Conservation (phyloP, 2,888 invertebrate species). For the Caenorhabditis angaria region DNA sequence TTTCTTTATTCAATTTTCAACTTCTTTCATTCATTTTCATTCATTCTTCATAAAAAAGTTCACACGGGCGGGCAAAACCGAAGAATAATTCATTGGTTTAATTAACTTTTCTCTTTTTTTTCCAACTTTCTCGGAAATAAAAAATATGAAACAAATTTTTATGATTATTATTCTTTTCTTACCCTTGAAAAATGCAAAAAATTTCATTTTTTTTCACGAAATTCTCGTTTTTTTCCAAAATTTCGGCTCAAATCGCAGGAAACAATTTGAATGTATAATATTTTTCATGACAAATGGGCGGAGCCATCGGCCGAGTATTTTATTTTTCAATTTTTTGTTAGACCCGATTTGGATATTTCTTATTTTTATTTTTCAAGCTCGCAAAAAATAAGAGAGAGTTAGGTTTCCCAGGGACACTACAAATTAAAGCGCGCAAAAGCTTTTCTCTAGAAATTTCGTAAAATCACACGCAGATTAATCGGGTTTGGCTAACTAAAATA, state of each 20-base stretch:
- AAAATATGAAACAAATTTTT: not conserved
- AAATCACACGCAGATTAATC: not conserved
- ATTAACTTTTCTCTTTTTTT: not conserved
- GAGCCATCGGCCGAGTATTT: not conserved
- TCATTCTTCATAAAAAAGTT: slow-evolving; percentile 4
- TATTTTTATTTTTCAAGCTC: not conserved
- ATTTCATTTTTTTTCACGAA: not conserved
- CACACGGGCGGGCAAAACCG: slow-evolving; percentile 4
- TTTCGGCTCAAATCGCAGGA: not conserved
- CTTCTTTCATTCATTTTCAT: not conserved
- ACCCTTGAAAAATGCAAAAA: too few species aligned
- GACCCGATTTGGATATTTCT: not conserved
- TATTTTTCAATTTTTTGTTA: too few species aligned
- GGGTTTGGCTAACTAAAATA: not conserved
- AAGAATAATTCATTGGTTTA: slow-evolving; percentile 2
- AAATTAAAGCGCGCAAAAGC: too few species aligned
- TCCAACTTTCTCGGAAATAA: not conserved
- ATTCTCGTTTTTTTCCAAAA: not conserved
- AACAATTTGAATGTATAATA: slow-evolving; percentile 1
- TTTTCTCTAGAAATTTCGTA: not conserved
- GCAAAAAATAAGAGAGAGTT: too few species aligned
- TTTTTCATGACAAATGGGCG: not conserved
- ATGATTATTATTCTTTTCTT: not conserved
- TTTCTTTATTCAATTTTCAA: not conserved
- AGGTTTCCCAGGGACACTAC: too few species aligned